A percentile compares a stretch with the other conserved stretches of the same genome.
These are phyloP conservation scores for Sphecodes monilicornis DNA, from an alignment of 2,888 invertebrate species.

Conservation along the genomic window DNA sequence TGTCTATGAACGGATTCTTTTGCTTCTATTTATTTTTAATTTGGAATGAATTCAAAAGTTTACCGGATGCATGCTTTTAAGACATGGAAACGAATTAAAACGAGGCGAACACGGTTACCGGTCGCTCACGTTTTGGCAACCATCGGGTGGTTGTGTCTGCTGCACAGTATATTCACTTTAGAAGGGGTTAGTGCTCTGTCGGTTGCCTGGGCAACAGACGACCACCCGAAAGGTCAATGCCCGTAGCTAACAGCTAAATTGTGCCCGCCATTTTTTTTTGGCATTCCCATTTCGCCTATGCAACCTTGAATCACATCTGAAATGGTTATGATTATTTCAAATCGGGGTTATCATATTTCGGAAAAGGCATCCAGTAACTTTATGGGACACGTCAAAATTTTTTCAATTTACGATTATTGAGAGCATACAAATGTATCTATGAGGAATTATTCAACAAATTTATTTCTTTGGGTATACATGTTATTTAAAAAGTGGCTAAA, in stretches of 20 bases:
- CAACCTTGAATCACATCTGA: background rate
- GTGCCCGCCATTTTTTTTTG: slow-evolving; percentile 24
- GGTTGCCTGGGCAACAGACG: slow-evolving; percentile 75
- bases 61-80: slow-evolving; percentile 52
- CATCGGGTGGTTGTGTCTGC: slow-evolving; percentile 59
- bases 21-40: background rate
- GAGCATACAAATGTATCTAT: too few relatives aligned
- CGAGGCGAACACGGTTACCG: slow-evolving; percentile 33
- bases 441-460: too few relatives aligned
- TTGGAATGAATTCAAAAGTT: background rate
- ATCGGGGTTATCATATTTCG: background rate
- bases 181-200: slow-evolving; percentile 73
- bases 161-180: slow-evolving; percentile 53
- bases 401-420: background rate
- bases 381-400: background rate
- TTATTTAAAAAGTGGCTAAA: too few relatives aligned
- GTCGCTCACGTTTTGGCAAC: slow-evolving; percentile 49
- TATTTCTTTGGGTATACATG: too few relatives aligned
- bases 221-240: slow-evolving; percentile 69
- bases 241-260: slow-evolving; percentile 57
- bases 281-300: background rate
- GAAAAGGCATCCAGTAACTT: background rate
- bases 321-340: background rate
- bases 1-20: background rate
- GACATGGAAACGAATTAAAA: slow-evolving; percentile 61